Percentiles rank a stretch among this genome's conserved stretches.
Evolutionary conservation across 2,113 vertebrate genomes (phyloP).

Genomic region (Melanerpes aurifrons): DNA sequence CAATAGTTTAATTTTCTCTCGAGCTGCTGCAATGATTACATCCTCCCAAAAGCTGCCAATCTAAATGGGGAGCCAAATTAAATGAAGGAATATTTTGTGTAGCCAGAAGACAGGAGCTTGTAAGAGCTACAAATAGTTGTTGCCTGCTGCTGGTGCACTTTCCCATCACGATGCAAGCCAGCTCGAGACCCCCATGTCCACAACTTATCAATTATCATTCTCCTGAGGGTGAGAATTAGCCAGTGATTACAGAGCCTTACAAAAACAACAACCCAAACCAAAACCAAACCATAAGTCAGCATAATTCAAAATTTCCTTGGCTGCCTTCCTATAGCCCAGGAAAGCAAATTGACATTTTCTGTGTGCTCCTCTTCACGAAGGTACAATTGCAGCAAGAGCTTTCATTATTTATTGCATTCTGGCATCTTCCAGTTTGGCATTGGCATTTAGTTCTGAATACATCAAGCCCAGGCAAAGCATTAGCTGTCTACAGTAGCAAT

Average conservation of each 20-base stretch:
- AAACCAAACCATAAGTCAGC: not conserved
- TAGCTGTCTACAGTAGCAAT: not conserved
- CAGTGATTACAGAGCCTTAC: not conserved
- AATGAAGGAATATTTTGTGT: not conserved
- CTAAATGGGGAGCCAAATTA: constrained; percentile 7
- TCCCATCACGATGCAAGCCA: not conserved
- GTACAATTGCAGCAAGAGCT: not conserved
- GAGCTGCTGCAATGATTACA: not conserved
- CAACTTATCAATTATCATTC: not conserved
- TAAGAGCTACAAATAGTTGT: not conserved
- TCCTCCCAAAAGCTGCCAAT: not conserved
- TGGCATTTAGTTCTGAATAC: not conserved
- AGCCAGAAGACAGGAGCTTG: not conserved
- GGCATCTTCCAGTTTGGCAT: not conserved
- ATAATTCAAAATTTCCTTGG: not conserved
- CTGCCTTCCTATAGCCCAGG: not conserved
- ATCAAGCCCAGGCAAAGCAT: not conserved
- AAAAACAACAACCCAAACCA: not conserved
- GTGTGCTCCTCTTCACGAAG: not conserved
- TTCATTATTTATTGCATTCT: not conserved
- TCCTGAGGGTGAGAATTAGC: not conserved
- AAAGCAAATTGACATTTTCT: not conserved
- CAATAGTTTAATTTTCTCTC: not conserved
- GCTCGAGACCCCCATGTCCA: not conserved
- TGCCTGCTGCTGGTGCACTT: not conserved